phyloP scores from a whole-genome alignment of 2,888 invertebrate species.

The Frankliniella fusca region DNA sequence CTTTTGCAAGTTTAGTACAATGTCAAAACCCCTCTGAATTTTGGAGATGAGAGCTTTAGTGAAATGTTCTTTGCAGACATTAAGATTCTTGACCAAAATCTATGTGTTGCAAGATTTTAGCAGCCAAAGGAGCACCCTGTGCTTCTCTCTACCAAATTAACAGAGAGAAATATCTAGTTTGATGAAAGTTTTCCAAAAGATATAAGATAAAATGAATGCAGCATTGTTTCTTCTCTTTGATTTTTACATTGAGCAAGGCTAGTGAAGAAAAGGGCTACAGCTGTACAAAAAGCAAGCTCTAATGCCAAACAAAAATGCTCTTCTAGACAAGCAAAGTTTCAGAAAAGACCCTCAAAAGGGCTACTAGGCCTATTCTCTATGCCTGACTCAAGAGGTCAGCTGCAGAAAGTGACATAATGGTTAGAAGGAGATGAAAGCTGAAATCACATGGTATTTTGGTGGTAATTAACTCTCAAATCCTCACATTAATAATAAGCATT shows the following conservation, averaged over 20 bases:
- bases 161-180: too few species aligned
- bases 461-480: slow-evolving; percentile 47
- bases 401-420: slow-evolving; percentile 31
- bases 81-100: too few species aligned
- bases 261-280: slow-evolving; percentile 33
- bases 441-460: slow-evolving; percentile 43
- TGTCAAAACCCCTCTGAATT: too few species aligned
- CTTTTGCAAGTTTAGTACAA: too few species aligned
- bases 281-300: slow-evolving; percentile 44
- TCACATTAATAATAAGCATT: background rate
- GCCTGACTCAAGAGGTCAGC: slow-evolving; percentile 15
- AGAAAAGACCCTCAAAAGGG: slow-evolving; percentile 64
- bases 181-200: too few species aligned
- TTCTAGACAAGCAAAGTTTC: slow-evolving; percentile 53
- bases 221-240: background rate
- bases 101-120: too few species aligned
- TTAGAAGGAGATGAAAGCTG: slow-evolving; percentile 29
- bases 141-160: too few species aligned
- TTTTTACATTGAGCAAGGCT: background rate
- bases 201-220: background rate
- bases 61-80: too few species aligned
- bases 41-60: too few species aligned
- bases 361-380: slow-evolving; percentile 22
- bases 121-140: too few species aligned
- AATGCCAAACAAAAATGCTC: slow-evolving; percentile 40